Evolutionary conservation across 1,140 invertebrate genomes (phyloP).

Genomic region (Drosophila tsacasi): DNA sequence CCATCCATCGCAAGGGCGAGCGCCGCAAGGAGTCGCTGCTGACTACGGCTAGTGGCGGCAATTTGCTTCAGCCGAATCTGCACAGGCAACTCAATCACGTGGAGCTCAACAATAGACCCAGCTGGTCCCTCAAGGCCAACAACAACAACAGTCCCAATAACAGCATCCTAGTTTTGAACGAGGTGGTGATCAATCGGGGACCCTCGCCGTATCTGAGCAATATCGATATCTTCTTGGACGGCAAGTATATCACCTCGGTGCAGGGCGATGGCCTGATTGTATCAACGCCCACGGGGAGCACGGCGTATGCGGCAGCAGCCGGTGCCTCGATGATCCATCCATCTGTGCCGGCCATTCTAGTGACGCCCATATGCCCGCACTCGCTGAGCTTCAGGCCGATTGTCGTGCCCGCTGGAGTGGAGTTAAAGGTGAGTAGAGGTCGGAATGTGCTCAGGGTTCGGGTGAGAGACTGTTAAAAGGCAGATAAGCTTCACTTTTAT

Average conservation of each 20-base stretch:
- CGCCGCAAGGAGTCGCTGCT: constrained; percentile 73
- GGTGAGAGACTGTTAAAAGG: not conserved
- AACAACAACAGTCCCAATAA: constrained; percentile 49
- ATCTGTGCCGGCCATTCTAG: constrained; percentile 97
- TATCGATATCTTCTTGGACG: constrained; percentile 97
- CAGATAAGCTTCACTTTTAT: not conserved
- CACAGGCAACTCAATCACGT: constrained; percentile 42
- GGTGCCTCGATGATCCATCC: constrained; percentile 99
- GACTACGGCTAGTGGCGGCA: constrained; percentile 22
- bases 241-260: constrained; percentile 97
- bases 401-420: constrained; percentile 97
- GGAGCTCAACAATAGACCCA: constrained; percentile 36
- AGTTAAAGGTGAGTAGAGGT: constrained; percentile 92
- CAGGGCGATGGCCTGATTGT: constrained; percentile 98
- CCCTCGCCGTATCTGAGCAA: constrained; percentile 97
- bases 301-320: constrained; percentile 98
- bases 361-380: constrained; percentile 98
- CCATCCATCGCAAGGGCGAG: constrained; percentile 90
- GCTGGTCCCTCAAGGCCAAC: constrained; percentile 13
- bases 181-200: constrained; percentile 97
- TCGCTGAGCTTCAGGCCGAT: constrained; percentile 97
- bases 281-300: constrained; percentile 98
- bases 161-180: constrained; percentile 92
- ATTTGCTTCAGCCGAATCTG: constrained; percentile 39
- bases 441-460: not conserved